Percentiles rank a stretch among this genome's conserved stretches.
Evolutionary conservation across 2,888 invertebrate genomes (phyloP).

Genomic region (Macrosiphum euphorbiae): DNA sequence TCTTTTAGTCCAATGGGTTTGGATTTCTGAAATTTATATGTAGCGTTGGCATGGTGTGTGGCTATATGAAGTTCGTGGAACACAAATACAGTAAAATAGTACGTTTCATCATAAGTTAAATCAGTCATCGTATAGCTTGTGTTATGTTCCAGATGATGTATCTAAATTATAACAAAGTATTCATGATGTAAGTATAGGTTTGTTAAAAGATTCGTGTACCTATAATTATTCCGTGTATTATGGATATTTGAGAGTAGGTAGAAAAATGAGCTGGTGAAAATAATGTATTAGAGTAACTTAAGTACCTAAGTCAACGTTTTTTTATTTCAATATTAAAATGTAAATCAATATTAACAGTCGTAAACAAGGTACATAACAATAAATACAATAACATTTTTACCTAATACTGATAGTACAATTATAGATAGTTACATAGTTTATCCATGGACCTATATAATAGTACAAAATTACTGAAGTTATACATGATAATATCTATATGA

Average conservation of each 20-base stretch:
- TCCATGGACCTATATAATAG: neutral
- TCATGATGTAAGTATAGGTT: neutral
- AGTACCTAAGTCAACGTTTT: neutral
- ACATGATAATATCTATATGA: too few relatives aligned
- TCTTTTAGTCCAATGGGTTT: constrained; percentile 71
- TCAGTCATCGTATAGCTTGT: constrained; percentile 73
- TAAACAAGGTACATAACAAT: neutral
- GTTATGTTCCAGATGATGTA: constrained; percentile 72
- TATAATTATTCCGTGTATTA: neutral
- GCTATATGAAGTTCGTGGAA: constrained; percentile 73
- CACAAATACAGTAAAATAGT: constrained; percentile 74
- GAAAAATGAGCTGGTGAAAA: neutral
- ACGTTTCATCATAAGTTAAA: constrained; percentile 71
- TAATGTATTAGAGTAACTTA: neutral
- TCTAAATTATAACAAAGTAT: constrained; percentile 62
- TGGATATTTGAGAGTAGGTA: neutral
- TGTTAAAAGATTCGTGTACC: neutral
- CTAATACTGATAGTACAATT: neutral
- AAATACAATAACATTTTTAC: neutral
- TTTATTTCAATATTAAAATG: neutral
- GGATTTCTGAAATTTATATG: constrained; percentile 70
- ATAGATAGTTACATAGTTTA: neutral
- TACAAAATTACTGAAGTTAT: neutral
- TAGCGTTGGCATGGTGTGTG: constrained; percentile 72
- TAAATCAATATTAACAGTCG: neutral